Conservation (phyloP, 2,888 invertebrate species). For the Phlogophora meticulosa region DNA sequence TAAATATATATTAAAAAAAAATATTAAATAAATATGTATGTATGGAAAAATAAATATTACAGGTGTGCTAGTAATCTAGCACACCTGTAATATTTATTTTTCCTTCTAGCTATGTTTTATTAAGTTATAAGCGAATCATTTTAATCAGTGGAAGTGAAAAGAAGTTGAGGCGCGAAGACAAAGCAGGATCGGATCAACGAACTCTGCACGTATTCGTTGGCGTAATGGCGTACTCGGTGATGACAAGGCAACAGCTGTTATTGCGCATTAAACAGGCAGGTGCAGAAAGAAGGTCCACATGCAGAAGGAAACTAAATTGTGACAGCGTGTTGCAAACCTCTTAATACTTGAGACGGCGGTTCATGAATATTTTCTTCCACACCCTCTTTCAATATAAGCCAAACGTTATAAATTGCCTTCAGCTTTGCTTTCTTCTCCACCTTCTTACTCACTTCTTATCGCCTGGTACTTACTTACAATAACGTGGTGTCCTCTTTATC, state of each 20-base stretch:
- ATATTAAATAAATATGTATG: too few relatives aligned
- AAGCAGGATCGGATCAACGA: conserved; percentile 55
- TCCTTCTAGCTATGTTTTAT: neutral
- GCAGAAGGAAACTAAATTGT: neutral
- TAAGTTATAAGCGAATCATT: conserved; percentile 30
- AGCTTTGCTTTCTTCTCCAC: conserved; percentile 47
- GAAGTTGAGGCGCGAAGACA: conserved; percentile 38
- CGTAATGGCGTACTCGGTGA: conserved; percentile 38
- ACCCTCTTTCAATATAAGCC: conserved; percentile 15
- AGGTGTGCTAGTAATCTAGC: conserved; percentile 20
- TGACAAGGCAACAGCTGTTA: conserved; percentile 54
- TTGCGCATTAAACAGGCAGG: conserved; percentile 15
- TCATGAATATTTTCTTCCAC: too few relatives aligned
- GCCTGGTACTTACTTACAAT: conserved; percentile 47
- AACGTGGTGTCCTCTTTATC: conserved; percentile 38
- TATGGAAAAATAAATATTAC: neutral
- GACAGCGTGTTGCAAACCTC: neutral
- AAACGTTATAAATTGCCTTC: conserved; percentile 51
- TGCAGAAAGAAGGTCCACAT: conserved; percentile 9
- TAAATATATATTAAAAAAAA: too few relatives aligned
- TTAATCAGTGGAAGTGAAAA: conserved; percentile 41
- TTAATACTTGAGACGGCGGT: neutral
- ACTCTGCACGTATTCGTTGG: conserved; percentile 45
- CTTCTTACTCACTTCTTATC: conserved; percentile 61
- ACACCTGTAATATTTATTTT: conserved; percentile 12